These are phyloP conservation scores for Galbula dea DNA, from an alignment of 2,113 vertebrate species.

Conservation along the genomic window DNA sequence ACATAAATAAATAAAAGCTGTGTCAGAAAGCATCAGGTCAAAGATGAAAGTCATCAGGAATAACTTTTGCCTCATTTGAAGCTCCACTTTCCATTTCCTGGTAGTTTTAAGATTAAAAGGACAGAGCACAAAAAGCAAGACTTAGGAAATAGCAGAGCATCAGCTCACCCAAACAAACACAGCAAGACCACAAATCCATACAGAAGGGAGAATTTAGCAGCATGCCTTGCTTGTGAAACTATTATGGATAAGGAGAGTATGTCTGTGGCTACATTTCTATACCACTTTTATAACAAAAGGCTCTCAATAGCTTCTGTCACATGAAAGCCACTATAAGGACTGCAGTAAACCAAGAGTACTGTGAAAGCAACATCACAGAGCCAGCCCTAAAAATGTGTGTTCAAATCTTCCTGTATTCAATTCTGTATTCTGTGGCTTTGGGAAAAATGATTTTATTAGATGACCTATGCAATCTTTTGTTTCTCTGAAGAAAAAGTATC, in stretches of 20 bases:
- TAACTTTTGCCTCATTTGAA: not conserved
- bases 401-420: slow-evolving; percentile 9
- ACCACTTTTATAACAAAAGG: not conserved
- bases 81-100: not conserved
- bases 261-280: not conserved
- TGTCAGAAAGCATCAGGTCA: not conserved
- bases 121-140: not conserved
- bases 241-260: not conserved
- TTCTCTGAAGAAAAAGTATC: slow-evolving; percentile 43
- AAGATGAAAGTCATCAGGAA: not conserved
- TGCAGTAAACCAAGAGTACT: slow-evolving; percentile 33
- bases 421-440: slow-evolving; percentile 16
- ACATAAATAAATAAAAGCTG: not conserved
- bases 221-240: not conserved
- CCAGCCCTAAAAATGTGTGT: slow-evolving; percentile 15
- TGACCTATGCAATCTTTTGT: slow-evolving; percentile 34
- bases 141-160: not conserved
- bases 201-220: not conserved
- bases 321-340: slow-evolving; percentile 1
- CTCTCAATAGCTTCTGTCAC: slow-evolving; percentile 9
- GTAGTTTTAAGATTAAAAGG: not conserved
- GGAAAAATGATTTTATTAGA: slow-evolving; percentile 52
- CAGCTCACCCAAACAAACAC: not conserved
- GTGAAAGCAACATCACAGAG: slow-evolving; percentile 19
- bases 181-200: not conserved